Evolutionary conservation across 2,797 vertebrate species (phyloP).

Genomic region (Lycodopsis pacificus): DNA sequence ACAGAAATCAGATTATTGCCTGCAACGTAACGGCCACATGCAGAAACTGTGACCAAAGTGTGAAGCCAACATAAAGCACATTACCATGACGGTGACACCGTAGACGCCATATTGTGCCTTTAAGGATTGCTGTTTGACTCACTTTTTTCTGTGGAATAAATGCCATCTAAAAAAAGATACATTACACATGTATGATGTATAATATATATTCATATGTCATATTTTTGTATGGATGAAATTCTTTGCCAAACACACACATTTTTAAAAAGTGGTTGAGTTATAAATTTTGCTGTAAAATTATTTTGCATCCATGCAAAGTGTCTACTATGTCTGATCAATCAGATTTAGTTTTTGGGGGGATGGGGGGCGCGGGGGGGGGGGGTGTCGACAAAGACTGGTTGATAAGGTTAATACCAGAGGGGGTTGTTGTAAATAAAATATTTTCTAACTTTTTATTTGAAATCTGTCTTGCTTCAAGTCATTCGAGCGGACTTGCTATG

Average conservation of each 20-base stretch:
- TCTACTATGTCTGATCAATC: conserved; percentile 47
- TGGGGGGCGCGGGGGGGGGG: background rate
- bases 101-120: conserved; percentile 56
- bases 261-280: conserved; percentile 37
- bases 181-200: conserved; percentile 60
- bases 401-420: conserved; percentile 35
- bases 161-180: conserved; percentile 36
- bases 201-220: conserved; percentile 53
- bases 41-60: conserved; percentile 65
- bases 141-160: conserved; percentile 35
- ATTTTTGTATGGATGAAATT: conserved; percentile 53
- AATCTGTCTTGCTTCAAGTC: conserved; percentile 33
- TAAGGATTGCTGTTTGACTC: conserved; percentile 28
- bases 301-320: conserved; percentile 52
- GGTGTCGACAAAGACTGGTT: conserved; percentile 34
- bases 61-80: conserved; percentile 33
- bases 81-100: conserved; percentile 11
- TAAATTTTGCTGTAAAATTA: conserved; percentile 62
- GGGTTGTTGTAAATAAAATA: conserved; percentile 83
- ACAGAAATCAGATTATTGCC: conserved; percentile 63
- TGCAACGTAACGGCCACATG: conserved; percentile 49
- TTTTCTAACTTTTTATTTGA: conserved; percentile 79
- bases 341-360: conserved; percentile 1
- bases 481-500: background rate
- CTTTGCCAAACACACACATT: conserved; percentile 34